Percentiles rank a stretch among this genome's conserved stretches.
phyloP scores from a whole-genome alignment of 2,888 invertebrate genomes.

The Pachliopta kotzebuea region DNA sequence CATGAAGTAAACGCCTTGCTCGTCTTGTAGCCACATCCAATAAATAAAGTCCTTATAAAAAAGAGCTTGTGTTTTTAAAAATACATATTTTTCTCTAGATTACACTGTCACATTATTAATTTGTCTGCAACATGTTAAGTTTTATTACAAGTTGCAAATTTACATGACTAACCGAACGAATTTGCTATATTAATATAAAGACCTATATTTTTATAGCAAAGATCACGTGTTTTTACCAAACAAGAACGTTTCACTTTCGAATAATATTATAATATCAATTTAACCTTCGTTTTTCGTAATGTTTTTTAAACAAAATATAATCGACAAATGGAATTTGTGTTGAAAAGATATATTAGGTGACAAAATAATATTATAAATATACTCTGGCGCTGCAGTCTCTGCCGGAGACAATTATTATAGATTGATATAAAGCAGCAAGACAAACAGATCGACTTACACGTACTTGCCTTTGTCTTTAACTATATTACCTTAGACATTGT shows the following conservation, averaged over 20 bases:
- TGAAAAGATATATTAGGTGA: no score
- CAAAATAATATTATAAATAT: no score
- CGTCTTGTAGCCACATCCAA: no score
- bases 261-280: conserved; percentile 20
- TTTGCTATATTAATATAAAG: neutral
- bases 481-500: no score
- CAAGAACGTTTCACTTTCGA: conserved; percentile 15
- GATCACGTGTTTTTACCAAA: conserved; percentile 13
- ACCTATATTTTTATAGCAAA: neutral
- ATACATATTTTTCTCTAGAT: neutral
- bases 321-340: neutral
- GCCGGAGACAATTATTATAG: no score
- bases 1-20: no score
- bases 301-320: neutral
- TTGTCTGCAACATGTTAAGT: neutral
- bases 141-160: neutral
- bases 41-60: no score
- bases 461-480: no score
- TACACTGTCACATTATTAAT: neutral
- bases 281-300: neutral
- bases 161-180: no score
- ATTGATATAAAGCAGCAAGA: no score
- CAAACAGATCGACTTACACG: no score
- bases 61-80: neutral
- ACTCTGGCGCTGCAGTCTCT: no score